Evolutionary conservation across 1,140 invertebrate genomes (phyloP), one percentile per base, ranked within the genome.

Genomic region (Drosophila aff.): DNA sequence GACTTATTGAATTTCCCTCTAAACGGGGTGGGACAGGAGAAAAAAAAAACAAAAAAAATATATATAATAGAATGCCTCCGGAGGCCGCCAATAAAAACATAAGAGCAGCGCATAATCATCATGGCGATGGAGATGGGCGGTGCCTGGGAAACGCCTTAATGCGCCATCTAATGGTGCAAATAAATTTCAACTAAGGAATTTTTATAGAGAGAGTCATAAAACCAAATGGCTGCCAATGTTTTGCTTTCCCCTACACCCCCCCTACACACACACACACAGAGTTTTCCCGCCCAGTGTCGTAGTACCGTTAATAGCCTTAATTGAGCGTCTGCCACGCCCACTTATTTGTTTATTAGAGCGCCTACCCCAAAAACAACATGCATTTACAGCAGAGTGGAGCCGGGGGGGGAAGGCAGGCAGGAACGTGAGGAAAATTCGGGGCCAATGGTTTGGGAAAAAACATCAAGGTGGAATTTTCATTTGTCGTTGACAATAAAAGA

Each of bases 151-250:
- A 77, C 64, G 86, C 69, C 81, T 85, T 90, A 90, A 90, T 90
- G 85, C 79, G 64, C 75, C 85, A 71, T 86, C 85, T 90, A 90
- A 90, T 90, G 85, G 85, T 78, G 75, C 86, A 90, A 90, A 90
- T 90, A 90, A 90, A 90, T 90, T 90, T 90, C 85, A 90, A 90
- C 85, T 90, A 90, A 90, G 85, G 85, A 90, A 90, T 90, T 90
- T 90, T 90, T 90, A 90, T 90, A 90, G 82, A 85, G 82, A 85
- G 86, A 77, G 77, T 71, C 81, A 87, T 87, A 89, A 87, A 87
- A 87, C 77, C 74, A 84, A 89, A 89, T 89, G 85, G 81, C 81
- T 90, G 84, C 84, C 84, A 89, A 89, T 89, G 84, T 53, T 78
- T 81, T 75, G 63, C 50, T 72, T 52, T 52, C 40, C 43, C 18